Evolutionary conservation across 1,140 invertebrate genomes (phyloP).

Genomic region (Archivesica marissinica): DNA sequence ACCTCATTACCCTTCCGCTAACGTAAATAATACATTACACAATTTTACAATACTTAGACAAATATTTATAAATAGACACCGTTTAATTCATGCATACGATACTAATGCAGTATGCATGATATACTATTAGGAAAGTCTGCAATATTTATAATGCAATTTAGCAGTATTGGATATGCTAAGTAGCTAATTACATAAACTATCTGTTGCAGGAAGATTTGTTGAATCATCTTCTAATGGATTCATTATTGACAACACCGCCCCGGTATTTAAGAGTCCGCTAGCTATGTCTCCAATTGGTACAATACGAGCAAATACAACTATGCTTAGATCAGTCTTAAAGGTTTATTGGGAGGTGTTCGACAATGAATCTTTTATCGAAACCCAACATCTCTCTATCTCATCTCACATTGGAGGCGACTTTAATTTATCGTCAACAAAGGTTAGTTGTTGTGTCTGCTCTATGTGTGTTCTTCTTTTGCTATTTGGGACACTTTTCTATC

Average conservation of each 20-base stretch:
- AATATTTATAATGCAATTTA: too few relatives aligned
- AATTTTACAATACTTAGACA: too few relatives aligned
- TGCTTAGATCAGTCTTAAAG: conserved; percentile 13
- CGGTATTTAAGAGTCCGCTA: background rate
- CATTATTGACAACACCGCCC: conserved; percentile 38
- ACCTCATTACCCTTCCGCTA: too few relatives aligned
- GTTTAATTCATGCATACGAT: too few relatives aligned
- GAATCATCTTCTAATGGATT: conserved; percentile 60
- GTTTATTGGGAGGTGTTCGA: background rate
- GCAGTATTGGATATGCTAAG: background rate
- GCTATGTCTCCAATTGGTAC: conserved; percentile 28
- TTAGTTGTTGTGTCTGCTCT: background rate
- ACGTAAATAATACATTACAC: too few relatives aligned
- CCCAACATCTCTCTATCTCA: conserved; percentile 14
- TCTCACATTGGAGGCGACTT: conserved; percentile 30
- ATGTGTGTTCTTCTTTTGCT: background rate
- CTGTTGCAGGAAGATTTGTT: conserved; percentile 35
- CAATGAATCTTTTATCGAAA: background rate
- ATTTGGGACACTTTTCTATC: background rate
- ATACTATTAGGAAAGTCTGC: background rate
- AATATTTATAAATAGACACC: too few relatives aligned
- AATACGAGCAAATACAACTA: conserved; percentile 3
- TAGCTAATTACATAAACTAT: background rate
- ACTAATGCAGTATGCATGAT: background rate
- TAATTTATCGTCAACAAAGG: conserved; percentile 1